phyloP scores from a whole-genome alignment of 2,888 invertebrate genomes.

The Callimorpha dominula region DNA sequence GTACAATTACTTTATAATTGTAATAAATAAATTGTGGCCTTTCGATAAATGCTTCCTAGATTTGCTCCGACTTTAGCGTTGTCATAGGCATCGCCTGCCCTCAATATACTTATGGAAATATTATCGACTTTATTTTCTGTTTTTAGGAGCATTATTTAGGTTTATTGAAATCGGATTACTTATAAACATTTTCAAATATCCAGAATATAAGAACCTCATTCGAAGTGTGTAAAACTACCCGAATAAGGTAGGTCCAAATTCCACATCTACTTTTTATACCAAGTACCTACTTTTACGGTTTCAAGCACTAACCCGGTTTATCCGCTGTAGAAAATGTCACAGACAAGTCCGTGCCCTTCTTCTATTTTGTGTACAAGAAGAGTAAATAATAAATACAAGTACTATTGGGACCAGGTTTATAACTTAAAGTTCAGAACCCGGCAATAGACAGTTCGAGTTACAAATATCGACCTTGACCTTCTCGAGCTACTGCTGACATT shows the following conservation, averaged over 20 bases:
- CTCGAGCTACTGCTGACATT: too few relatives aligned
- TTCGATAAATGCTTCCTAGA: background rate
- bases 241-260: background rate
- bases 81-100: background rate
- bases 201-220: background rate
- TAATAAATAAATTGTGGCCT: constrained; percentile 9
- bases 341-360: background rate
- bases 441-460: too few relatives aligned
- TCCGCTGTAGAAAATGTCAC: too few relatives aligned
- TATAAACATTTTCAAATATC: background rate
- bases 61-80: background rate
- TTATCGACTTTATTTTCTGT: background rate
- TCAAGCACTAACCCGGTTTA: too few relatives aligned
- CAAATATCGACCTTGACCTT: too few relatives aligned
- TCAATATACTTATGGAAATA: background rate
- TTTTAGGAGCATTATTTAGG: background rate
- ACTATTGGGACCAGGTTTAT: too few relatives aligned
- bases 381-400: too few relatives aligned
- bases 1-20: constrained; percentile 9
- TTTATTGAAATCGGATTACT: background rate
- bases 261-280: background rate
- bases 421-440: too few relatives aligned
- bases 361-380: background rate
- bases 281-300: too few relatives aligned
- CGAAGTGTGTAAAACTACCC: background rate